phyloP scores from a whole-genome alignment of 2,797 vertebrate species.

The Vipera latastei region DNA sequence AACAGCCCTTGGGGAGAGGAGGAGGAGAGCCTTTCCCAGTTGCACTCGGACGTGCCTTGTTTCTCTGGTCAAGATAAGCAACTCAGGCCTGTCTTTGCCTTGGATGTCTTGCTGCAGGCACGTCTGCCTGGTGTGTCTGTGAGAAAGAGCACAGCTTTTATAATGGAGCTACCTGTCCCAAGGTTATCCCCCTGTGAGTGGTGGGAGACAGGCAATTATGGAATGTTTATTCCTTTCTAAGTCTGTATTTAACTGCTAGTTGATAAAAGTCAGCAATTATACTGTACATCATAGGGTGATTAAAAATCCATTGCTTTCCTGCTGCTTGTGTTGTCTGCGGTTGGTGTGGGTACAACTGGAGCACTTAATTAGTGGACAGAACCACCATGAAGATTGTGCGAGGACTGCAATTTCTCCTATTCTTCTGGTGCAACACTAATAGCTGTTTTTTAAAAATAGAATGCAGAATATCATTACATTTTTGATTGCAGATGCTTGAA shows the following conservation, averaged over 20 bases:
- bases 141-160: background rate
- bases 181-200: constrained; percentile 48
- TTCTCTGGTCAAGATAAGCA: background rate
- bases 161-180: constrained; percentile 49
- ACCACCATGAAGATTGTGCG: constrained; percentile 56
- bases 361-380: constrained; percentile 57
- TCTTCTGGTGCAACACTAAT: constrained; percentile 48
- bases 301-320: constrained; percentile 66
- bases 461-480: constrained; percentile 22
- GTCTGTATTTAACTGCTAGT: constrained; percentile 66
- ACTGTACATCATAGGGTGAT: constrained; percentile 60
- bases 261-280: constrained; percentile 68
- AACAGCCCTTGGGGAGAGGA: background rate
- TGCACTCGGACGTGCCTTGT: background rate
- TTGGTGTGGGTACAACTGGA: constrained; percentile 63
- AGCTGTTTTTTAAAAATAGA: constrained; percentile 30
- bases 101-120: background rate
- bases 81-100: background rate
- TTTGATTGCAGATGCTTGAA: background rate
- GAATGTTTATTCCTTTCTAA: constrained; percentile 61
- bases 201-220: constrained; percentile 59
- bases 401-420: constrained; percentile 53
- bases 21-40: background rate
- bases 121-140: background rate
- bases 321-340: constrained; percentile 60